Conservation (phyloP, 2,113 vertebrate species). For the Silurus meridionalis region DNA sequence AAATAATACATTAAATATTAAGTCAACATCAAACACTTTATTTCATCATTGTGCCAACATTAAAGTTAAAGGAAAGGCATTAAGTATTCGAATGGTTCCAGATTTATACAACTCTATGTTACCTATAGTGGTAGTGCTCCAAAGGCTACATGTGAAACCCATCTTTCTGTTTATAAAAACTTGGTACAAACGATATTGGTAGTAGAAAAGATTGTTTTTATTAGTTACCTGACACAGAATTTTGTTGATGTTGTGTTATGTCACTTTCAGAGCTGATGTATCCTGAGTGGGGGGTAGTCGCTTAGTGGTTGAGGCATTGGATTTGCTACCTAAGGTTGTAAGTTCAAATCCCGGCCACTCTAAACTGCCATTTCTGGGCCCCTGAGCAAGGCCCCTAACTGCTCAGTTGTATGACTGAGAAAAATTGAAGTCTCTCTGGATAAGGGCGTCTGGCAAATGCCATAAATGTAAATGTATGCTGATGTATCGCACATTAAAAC, state of each 20-base stretch:
- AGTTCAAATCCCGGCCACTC: too few relatives aligned
- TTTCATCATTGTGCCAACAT: not conserved
- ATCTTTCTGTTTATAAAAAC: not conserved
- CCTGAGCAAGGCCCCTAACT: too few relatives aligned
- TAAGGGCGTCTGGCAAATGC: too few relatives aligned
- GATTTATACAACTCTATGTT: conserved; percentile 15
- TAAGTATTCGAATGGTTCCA: conserved; percentile 21
- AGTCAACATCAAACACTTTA: conserved; percentile 1
- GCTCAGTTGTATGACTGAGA: too few relatives aligned
- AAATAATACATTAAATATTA: conserved; percentile 21
- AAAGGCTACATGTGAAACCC: not conserved
- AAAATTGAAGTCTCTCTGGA: too few relatives aligned
- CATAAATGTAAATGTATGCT: too few relatives aligned
- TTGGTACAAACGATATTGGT: not conserved
- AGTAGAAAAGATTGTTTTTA: too few relatives aligned
- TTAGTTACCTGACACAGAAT: not conserved
- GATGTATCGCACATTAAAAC: not conserved
- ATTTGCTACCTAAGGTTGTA: too few relatives aligned
- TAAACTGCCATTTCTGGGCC: too few relatives aligned
- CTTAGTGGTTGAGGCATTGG: too few relatives aligned
- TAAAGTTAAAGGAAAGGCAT: not conserved
- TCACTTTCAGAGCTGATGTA: not conserved
- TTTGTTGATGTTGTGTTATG: not conserved
- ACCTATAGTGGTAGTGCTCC: not conserved
- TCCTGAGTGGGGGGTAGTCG: too few relatives aligned